Base-by-base conservation (phyloP, 2,797 vertebrate genomes). In the Psittacula echo region DNA sequence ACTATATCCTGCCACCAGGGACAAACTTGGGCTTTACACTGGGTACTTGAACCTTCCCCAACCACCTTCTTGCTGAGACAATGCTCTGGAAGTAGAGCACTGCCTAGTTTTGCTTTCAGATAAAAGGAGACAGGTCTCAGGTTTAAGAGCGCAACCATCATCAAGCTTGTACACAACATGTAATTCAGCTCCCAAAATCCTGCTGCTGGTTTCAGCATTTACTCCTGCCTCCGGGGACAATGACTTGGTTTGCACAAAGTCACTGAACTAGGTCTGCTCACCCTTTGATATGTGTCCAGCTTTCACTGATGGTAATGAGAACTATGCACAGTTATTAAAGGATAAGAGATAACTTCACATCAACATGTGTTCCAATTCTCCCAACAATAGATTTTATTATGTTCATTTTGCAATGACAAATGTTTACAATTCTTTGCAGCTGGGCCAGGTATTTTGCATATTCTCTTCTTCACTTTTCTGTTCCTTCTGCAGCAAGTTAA, bases 31-130 rank as follows among this genome's bases (percentile, higher is more conserved):
- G 37, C 27, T 73, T 73, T 11, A 29, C 27, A 54, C 2, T 0
- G 0, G 44, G 32, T 82, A 47, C 7, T 5, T 0, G 2, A 76
- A 56, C 41, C 20, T 61, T 41, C 53, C 37, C 67, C 23, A 77
- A 22, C 4, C 42, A 48, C 20, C 10, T 24, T 10, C 71, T 32
- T 17, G 7, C 47, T 2, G 0, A 73, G 34, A 39, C 58, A 87
- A 29, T 0, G 0, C 41, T 53, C 64, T 24, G 26, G 39, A 83
- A 48, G 42, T 23, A 20, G 0, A 0, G 32, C 3, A 0, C n/a
- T 74, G 67, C 34, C 74, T 50, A 37, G 26, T 30, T 83, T 62
- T 81, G 68, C 29, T 51, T 62, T 58, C 34, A 41, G 47, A 48
- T 24, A 30, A 73, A 83, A 71, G 62, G 27, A 85, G 34, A 26